Evolutionary conservation across 2,888 invertebrate species (phyloP), one percentile per base, ranked within the genome.

Genomic region (Ormyrus pomaceus): DNA sequence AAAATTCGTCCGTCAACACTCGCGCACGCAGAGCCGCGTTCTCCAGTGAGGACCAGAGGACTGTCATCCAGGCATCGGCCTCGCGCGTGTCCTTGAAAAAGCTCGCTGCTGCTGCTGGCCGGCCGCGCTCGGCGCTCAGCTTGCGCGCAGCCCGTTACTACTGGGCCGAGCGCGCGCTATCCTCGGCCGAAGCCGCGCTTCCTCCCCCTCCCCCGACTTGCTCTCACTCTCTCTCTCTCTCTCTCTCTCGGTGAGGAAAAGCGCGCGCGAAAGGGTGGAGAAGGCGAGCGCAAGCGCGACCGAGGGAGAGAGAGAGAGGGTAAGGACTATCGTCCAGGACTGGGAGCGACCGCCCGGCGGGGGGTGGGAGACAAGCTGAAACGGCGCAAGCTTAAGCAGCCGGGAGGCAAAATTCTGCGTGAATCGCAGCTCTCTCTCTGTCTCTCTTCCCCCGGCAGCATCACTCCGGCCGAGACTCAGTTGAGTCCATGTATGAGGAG

Each of bases 301-400:
- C 66, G 73, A 13, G 13, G 13, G 13, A 13, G 13, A 13, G 13
- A 13, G 13, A 13, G 13, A 13, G 13, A 13, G 13, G 13, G 13
- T 13, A 13, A 13, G 13, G 13, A 13, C 13, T 13, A 13, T 13
- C 13, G 13, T 13, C 13, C 13, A 13, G 13, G 13, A 13, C 13
- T 13, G 13, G 13, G 13, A 13, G 13, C 13, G 13, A 13, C 13
- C 13, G 13, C 13, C 13, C 13, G 13, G 13, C 13, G 8, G 13
- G 46, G 11, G 13, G 19, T 34, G 71, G 71, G 19, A 48, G 50
- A 10, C 13, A 13, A 13, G 7, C 19, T 13, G 61, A n/a, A 51
- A 70, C 8, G n/a, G 72, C 72, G 72, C 62, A 62, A 62, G 72
- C 72, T 72, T 55, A 72, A 53, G 72, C 55, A 62, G 13, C 53